These are phyloP conservation scores for Urophycis tenuis DNA, from an alignment of 2,797 vertebrate genomes.

Conservation along the genomic window DNA sequence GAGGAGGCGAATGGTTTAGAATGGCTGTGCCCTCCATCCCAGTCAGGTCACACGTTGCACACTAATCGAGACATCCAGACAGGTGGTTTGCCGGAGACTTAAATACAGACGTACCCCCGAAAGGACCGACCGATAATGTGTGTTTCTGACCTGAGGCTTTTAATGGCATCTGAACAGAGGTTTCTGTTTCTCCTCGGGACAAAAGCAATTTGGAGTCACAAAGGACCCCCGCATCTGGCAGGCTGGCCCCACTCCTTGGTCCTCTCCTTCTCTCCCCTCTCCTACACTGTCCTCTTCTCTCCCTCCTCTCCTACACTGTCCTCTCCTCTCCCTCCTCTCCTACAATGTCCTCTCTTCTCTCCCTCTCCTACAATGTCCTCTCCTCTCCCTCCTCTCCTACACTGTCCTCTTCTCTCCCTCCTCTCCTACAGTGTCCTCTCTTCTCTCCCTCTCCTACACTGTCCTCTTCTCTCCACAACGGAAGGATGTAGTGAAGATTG, in stretches of 20 bases:
- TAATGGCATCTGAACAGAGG: constrained; percentile 1
- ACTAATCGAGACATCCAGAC: constrained; percentile 4
- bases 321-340: no score
- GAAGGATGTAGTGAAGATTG: background rate
- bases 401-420: no score
- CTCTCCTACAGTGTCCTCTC: no score
- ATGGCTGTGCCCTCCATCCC: constrained; percentile 21
- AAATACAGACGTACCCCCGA: constrained; percentile 43
- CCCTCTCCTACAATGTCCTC: no score
- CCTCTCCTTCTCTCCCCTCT: background rate
- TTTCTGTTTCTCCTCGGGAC: background rate
- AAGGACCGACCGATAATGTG: background rate
- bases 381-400: no score
- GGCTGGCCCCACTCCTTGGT: background rate
- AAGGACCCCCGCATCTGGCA: constrained; percentile 17
- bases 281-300: no score
- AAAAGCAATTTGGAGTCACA: constrained; percentile 7
- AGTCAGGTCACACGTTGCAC: constrained; percentile 26
- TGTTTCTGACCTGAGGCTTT: constrained; percentile 17
- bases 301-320: no score
- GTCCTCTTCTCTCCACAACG: background rate
- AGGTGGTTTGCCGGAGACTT: constrained; percentile 60
- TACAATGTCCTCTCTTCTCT: no score
- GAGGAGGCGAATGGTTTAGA: background rate
- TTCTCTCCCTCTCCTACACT: no score